A percentile compares a stretch with the other conserved stretches of the same genome.
Evolutionary conservation across 2,888 invertebrate genomes (phyloP).

Genomic region (Eudasyphora cyanicolor): DNA sequence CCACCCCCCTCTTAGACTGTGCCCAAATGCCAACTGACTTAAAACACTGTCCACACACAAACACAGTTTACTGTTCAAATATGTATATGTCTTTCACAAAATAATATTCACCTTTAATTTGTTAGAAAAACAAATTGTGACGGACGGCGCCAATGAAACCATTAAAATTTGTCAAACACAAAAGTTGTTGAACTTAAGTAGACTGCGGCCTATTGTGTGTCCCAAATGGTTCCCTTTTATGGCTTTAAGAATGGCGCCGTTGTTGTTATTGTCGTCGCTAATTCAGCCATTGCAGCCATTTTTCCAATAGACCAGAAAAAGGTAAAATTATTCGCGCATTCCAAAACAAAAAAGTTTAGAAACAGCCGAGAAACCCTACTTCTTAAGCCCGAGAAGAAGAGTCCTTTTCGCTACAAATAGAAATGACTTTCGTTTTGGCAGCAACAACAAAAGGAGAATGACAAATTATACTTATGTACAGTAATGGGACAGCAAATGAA

Average conservation of each 20-base stretch:
- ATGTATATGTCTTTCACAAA: no score
- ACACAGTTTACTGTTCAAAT: no score
- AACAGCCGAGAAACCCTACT: background rate
- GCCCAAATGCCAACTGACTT: no score
- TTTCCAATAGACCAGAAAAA: background rate
- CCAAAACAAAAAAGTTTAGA: background rate
- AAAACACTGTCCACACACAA: background rate
- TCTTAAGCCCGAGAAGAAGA: background rate
- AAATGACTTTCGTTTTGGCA: background rate
- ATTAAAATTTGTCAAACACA: background rate
- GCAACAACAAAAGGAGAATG: no score
- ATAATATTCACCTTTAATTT: background rate
- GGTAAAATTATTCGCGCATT: background rate
- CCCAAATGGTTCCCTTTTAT: background rate
- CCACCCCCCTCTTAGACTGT: no score
- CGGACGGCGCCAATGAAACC: background rate
- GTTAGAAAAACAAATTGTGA: slow-evolving; percentile 2
- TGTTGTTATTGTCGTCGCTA: background rate
- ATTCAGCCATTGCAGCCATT: background rate
- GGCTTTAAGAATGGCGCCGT: background rate
- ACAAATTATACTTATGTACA: no score
- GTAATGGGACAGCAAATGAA: background rate
- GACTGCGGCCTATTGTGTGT: background rate
- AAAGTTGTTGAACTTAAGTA: background rate
- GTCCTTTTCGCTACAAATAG: background rate